Base-by-base conservation (phyloP, 2,113 vertebrate species). In the Arothron firmamentum region DNA sequence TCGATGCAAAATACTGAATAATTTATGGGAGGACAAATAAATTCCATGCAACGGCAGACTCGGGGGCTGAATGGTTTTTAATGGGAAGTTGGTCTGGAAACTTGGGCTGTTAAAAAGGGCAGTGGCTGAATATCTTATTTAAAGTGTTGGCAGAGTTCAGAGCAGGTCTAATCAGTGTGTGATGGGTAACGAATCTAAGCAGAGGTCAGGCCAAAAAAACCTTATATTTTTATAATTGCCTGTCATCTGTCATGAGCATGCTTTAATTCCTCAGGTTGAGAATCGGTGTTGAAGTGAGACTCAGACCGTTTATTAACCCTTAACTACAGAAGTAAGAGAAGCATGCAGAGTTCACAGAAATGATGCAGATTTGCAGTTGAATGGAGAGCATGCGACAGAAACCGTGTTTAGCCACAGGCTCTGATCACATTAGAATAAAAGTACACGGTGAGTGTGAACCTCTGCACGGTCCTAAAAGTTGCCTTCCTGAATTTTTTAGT, bases 1-100 rank as follows among this genome's bases (percentile, higher is more conserved):
- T 91, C 89, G 76, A 91, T 92, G 89, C 81, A 88, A 87, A 89
- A 90, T 85, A 82, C 85, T 92, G 90, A 92, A 91, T 91, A 86
- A 91, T 91, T 89, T 91, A 91, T 91, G 69, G 81, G 74, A 73
- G 81, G 82, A 85, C 80, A 90, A 90, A 89, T 80, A 87, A 88
- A 91, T 90, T 91, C 86, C 72, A 78, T 85, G 75, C 87, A 85
- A 86, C 83, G 56, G 52, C 52, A 60, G 76, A 80, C 85, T 86
- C 81, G 70, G 61, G 70, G 81, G 78, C 85, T 61, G 82, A 78
- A 79, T 86, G 79, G 83, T 85, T 88, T 88, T 90, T 87, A 89
- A 79, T 66, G 78, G 55, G 65, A 85, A 87, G 85, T 75, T 85
- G 67, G 85, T 77, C 74, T n/a, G 64, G 78, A 78, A 89, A 90